Conservation (phyloP, 1,140 invertebrate genomes). For the Hycleus cichorii region DNA sequence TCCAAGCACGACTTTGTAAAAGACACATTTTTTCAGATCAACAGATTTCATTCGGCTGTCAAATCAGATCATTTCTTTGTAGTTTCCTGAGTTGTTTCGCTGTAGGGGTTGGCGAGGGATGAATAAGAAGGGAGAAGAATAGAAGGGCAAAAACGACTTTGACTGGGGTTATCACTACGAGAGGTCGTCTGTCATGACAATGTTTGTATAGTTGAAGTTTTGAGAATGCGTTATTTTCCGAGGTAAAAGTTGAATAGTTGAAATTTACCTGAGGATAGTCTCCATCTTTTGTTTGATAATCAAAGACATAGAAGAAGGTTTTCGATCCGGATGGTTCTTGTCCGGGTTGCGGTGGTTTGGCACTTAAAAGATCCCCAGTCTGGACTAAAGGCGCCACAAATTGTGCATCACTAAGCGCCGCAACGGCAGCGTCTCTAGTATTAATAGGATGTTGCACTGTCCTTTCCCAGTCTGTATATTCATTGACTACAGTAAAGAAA, state of each 20-base stretch:
- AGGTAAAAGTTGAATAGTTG: too few relatives aligned
- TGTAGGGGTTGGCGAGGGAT: background rate
- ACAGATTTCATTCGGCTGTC: constrained; percentile 24
- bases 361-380: constrained; percentile 68
- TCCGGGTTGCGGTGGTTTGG: constrained; percentile 42
- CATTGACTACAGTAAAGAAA: constrained; percentile 92
- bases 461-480: constrained; percentile 95
- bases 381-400: constrained; percentile 80
- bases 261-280: constrained; percentile 83
- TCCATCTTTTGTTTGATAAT: constrained; percentile 86
- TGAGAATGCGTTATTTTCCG: background rate
- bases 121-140: background rate
- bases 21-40: constrained; percentile 26
- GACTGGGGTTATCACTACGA: background rate
- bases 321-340: constrained; percentile 51
- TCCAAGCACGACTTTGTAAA: constrained; percentile 17
- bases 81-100: background rate
- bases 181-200: too few relatives aligned
- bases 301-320: constrained; percentile 88
- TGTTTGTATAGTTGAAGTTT: too few relatives aligned
- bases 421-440: constrained; percentile 84
- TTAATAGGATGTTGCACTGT: constrained; percentile 87
- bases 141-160: background rate
- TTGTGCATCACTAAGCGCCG: constrained; percentile 87
- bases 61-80: constrained; percentile 20